Evolutionary conservation across 2,797 vertebrate genomes (phyloP).

Genomic region (Cryptoblepharus egeriae): DNA sequence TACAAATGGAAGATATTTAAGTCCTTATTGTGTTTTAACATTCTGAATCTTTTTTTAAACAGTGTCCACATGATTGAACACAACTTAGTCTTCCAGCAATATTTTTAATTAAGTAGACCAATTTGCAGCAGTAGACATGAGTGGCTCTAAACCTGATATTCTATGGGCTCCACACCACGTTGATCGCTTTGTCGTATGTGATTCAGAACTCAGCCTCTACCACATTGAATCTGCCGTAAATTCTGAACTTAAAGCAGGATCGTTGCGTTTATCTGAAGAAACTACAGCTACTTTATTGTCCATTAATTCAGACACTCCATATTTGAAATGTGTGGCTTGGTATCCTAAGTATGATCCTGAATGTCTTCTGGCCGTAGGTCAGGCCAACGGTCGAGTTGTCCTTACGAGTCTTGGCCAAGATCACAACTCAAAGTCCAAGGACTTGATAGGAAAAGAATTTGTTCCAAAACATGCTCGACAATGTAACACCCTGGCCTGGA

Average conservation of each 20-base stretch:
- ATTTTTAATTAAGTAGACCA: constrained; percentile 15
- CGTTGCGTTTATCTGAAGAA: constrained; percentile 89
- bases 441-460: constrained; percentile 96
- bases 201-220: constrained; percentile 95
- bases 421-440: constrained; percentile 92
- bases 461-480: constrained; percentile 96
- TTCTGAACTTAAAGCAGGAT: constrained; percentile 89
- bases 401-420: constrained; percentile 96
- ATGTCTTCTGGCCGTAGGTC: constrained; percentile 95
- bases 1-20: background rate
- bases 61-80: constrained; percentile 69
- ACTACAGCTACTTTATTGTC: constrained; percentile 92
- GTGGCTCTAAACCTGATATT: constrained; percentile 96
- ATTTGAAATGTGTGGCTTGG: constrained; percentile 99
- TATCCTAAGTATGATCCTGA: constrained; percentile 96
- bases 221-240: constrained; percentile 89
- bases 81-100: constrained; percentile 51
- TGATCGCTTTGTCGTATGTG: constrained; percentile 95
- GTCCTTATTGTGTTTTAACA: background rate
- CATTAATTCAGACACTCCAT: constrained; percentile 96
- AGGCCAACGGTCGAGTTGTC: constrained; percentile 95
- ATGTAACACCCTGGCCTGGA: constrained; percentile 97
- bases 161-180: constrained; percentile 97
- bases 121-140: constrained; percentile 80
- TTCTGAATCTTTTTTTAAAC: constrained; percentile 46